Percentiles rank a stretch among this genome's conserved stretches.
Evolutionary conservation across 1,140 invertebrate species (phyloP).

Genomic region (Brachionus rotundiformis): DNA sequence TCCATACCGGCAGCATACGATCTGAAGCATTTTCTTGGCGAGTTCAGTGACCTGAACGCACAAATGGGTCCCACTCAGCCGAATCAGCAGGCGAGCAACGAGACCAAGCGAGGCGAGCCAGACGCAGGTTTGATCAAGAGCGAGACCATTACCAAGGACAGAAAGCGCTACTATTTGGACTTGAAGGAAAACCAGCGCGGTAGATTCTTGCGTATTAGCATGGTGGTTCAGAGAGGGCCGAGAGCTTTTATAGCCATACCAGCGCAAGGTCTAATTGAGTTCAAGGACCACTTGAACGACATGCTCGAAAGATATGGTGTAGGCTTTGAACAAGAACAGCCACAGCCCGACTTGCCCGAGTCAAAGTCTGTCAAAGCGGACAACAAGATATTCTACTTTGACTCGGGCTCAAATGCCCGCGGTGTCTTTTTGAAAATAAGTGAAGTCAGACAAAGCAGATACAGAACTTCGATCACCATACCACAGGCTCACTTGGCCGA

Average conservation of each 20-base stretch:
- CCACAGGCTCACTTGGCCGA: neutral
- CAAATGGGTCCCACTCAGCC: neutral
- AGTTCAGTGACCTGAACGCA: constrained; percentile 82
- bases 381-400: constrained; percentile 99
- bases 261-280: constrained; percentile 97
- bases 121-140: neutral
- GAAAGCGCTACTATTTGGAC: constrained; percentile 93
- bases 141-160: constrained; percentile 88
- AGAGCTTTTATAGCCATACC: constrained; percentile 93
- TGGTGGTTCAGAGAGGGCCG: constrained; percentile 68
- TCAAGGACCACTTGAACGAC: constrained; percentile 91
- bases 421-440: constrained; percentile 98
- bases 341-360: constrained; percentile 70
- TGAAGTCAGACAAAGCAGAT: constrained; percentile 72
- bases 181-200: constrained; percentile 95
- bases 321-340: constrained; percentile 70
- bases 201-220: constrained; percentile 83
- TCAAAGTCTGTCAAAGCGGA: constrained; percentile 92
- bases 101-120: neutral
- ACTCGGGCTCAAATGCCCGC: constrained; percentile 96
- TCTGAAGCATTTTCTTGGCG: constrained; percentile 91
- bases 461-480: constrained; percentile 39
- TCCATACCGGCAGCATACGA: constrained; percentile 92
- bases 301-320: constrained; percentile 92
- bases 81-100: neutral